Conservation (phyloP, 2,888 invertebrate genomes). For the Nebria salina region DNA sequence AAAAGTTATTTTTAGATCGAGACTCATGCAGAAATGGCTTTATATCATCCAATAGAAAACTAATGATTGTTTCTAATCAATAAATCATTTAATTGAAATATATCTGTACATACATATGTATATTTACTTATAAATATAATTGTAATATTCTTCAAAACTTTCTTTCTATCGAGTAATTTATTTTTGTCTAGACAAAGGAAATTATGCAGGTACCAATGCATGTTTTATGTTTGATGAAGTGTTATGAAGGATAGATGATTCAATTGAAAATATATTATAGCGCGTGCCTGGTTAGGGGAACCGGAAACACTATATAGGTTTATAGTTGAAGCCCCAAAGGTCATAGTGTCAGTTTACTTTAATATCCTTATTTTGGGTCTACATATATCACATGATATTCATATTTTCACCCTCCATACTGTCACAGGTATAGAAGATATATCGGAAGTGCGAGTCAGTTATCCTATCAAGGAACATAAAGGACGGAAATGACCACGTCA, state of each 20-base stretch:
- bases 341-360: slow-evolving; percentile 6
- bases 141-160: too few species aligned
- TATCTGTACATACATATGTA: too few species aligned
- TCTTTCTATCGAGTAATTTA: too few species aligned
- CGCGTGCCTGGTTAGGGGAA: slow-evolving; percentile 4
- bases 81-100: too few species aligned
- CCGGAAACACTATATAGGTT: slow-evolving; percentile 5
- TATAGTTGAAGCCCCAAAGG: slow-evolving; percentile 13
- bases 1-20: neutral
- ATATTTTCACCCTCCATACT: slow-evolving; percentile 6
- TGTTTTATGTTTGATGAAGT: neutral
- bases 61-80: too few species aligned
- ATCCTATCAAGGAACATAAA: neutral
- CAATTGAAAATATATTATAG: neutral
- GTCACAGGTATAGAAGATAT: neutral
- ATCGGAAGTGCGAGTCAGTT: slow-evolving; percentile 18
- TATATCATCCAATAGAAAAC: too few species aligned
- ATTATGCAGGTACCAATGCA: neutral
- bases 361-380: neutral
- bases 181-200: too few species aligned
- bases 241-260: neutral
- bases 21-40: too few species aligned
- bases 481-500: neutral
- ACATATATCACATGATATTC: slow-evolving; percentile 14
- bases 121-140: too few species aligned